Evolutionary conservation across 2,113 vertebrate genomes (phyloP).

Genomic region (Drymodes brunneopygia): DNA sequence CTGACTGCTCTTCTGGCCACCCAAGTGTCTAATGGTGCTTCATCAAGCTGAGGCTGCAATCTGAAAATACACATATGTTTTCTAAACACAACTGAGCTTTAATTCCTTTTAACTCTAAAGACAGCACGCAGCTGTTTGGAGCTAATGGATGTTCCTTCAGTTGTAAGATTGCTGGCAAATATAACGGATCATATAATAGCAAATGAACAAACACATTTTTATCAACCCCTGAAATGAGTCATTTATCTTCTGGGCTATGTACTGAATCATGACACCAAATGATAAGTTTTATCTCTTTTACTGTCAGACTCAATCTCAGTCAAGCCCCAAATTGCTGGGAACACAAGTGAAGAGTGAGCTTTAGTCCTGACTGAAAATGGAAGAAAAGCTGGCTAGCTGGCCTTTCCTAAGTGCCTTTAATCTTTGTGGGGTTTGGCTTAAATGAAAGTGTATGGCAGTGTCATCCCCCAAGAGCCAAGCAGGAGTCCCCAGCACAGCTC

Average conservation of each 20-base stretch:
- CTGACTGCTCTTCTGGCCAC: background rate
- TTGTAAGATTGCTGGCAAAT: conserved; percentile 35
- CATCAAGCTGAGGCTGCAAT: background rate
- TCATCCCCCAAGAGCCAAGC: background rate
- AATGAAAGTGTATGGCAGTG: background rate
- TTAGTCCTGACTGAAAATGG: background rate
- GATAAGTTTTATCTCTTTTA: conserved; percentile 72
- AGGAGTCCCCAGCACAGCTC: background rate
- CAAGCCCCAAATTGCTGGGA: conserved; percentile 54
- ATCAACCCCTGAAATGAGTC: conserved; percentile 65
- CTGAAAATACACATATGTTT: background rate
- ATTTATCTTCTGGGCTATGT: conserved; percentile 53
- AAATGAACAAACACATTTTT: conserved; percentile 70
- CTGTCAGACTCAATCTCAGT: conserved; percentile 73
- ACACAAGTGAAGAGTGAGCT: background rate
- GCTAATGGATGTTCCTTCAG: conserved; percentile 33
- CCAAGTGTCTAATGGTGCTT: background rate
- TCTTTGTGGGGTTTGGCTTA: conserved; percentile 17
- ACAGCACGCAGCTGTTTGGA: conserved; percentile 21
- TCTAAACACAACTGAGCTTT: background rate
- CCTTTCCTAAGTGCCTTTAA: conserved; percentile 43
- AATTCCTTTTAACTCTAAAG: conserved; percentile 27
- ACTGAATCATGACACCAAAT: conserved; percentile 69
- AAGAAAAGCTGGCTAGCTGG: background rate
- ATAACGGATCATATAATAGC: conserved; percentile 50